phyloP scores from a whole-genome alignment of 2,888 invertebrate genomes.

The Conus canariensis region DNA sequence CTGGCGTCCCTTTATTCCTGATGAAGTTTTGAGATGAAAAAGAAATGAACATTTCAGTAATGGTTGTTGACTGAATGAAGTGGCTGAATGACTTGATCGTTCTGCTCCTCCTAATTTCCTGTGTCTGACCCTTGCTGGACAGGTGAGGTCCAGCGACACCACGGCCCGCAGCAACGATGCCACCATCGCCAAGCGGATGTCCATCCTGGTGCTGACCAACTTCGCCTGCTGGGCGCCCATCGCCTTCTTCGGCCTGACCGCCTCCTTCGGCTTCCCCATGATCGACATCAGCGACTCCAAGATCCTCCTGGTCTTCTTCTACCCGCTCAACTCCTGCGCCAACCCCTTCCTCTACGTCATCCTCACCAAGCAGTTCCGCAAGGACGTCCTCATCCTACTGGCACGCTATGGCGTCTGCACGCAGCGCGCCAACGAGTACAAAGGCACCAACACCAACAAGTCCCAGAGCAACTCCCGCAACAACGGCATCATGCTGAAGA shows the following conservation, averaged over 20 bases:
- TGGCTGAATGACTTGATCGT: too few species aligned
- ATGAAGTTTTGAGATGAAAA: too few species aligned
- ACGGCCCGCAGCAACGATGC: conserved; percentile 72
- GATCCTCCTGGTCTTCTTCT: conserved; percentile 75
- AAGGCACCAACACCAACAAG: conserved; percentile 58
- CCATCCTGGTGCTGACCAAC: conserved; percentile 75
- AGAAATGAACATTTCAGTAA: too few species aligned
- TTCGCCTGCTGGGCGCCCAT: conserved; percentile 77
- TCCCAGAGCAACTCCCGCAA: conserved; percentile 66
- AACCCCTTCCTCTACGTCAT: conserved; percentile 77
- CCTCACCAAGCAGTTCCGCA: conserved; percentile 75
- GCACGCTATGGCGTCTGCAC: conserved; percentile 72
- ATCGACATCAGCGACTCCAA: conserved; percentile 76
- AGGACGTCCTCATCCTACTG: conserved; percentile 71
- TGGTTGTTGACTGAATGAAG: too few species aligned
- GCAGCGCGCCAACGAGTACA: conserved; percentile 66
- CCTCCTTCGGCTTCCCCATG: conserved; percentile 71
- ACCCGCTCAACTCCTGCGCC: conserved; percentile 75
- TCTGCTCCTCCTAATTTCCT: too few species aligned
- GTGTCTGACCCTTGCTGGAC: background rate
- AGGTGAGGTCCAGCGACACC: conserved; percentile 70
- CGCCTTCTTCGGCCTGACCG: conserved; percentile 76
- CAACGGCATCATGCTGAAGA: conserved; percentile 55
- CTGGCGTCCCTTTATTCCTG: too few species aligned
- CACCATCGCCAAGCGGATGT: conserved; percentile 76